Evolutionary conservation across 2,888 invertebrate species (phyloP).

Genomic region (Callinectes sapidus): DNA sequence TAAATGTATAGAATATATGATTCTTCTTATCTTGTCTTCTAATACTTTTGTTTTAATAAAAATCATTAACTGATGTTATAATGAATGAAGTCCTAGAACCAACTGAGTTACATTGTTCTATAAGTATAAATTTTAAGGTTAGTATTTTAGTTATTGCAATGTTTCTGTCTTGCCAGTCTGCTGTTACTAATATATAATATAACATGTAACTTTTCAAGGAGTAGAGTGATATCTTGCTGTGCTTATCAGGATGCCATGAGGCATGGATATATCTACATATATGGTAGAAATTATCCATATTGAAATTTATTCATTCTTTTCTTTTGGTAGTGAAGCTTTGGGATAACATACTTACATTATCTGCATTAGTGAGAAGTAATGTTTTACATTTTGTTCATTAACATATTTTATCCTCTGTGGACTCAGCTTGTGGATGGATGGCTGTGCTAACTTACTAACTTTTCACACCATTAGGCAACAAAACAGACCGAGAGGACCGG

Average conservation of each 20-base stretch:
- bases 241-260: not conserved
- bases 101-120: no score
- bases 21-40: no score
- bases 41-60: no score
- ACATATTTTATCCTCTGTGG: not conserved
- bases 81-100: no score
- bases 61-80: no score
- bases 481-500: slow-evolving; percentile 96
- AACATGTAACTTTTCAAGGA: no score
- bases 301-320: not conserved
- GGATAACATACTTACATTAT: not conserved
- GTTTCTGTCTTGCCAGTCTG: no score
- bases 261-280: not conserved
- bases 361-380: not conserved
- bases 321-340: not conserved
- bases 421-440: not conserved
- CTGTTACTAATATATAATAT: no score
- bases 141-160: no score
- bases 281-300: not conserved
- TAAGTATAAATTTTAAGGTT: no score
- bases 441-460: slow-evolving; percentile 42
- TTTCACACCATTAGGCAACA: slow-evolving; percentile 84
- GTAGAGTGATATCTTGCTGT: not conserved
- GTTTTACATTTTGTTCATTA: not conserved
- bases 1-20: no score